Base-by-base conservation (phyloP, 2,113 vertebrate genomes). In the Larimichthys polyactis region DNA sequence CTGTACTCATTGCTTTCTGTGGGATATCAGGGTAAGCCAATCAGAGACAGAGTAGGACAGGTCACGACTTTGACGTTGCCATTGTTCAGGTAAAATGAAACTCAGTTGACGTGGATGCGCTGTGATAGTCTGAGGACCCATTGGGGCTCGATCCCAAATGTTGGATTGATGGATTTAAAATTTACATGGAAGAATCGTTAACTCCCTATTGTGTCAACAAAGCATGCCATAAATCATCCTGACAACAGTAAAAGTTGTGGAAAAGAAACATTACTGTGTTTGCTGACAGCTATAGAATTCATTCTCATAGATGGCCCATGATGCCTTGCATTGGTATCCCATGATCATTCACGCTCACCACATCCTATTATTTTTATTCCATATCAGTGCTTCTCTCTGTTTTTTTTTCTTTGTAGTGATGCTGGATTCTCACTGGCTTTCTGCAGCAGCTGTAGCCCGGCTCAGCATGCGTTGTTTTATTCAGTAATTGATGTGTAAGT, bases 401-500 rank as follows among this genome's bases (percentile, higher is more conserved):
- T 27, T 66, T 6, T 74, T 14, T 16, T 20, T 49, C 63, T 74
- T 65, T 63, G 48, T 49, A 19, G 62, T 44, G 27, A 57, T 14
- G 48, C 51, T 78, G 57, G 44, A 71, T 60, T 60, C 70, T 63
- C 17, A 4, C 4, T 51, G 75, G n/a, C 46, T 29, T 75, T 40
- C 32, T 46, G 75, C 46, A 40, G 60, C 67, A 22, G 62, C 22
- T 44, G 48, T 20, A 62, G 55, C n/a, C 14, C 1, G 27, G 9
- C 77, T 46, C 81, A 58, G 62, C 73, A 46, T 40, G 85, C 3
- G 0, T 4, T 60, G 43, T 19, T 87, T 64, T 58, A 70, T 40
- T 40, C 7, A 40, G 36, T 81, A 78, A 81, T 59, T 77, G 78
- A 81, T 71, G 69, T 48, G 48, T 43, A 20, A 73, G 73, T 46